Evolutionary conservation across 2,797 vertebrate species (phyloP).

Genomic region (Chelmon rostratus): DNA sequence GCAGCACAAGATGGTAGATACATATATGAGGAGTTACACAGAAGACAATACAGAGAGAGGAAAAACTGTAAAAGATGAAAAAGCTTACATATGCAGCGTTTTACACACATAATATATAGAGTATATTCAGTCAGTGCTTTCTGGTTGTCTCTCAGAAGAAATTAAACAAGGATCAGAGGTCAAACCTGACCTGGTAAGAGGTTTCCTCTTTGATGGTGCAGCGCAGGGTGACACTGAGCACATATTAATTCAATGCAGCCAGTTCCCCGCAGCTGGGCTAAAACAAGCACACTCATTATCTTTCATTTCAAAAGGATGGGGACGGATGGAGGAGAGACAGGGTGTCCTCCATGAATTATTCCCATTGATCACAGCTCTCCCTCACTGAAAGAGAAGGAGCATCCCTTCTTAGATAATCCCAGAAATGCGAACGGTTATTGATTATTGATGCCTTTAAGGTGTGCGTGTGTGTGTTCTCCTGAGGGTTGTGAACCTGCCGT

Average conservation of each 20-base stretch:
- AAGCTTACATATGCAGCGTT: background rate
- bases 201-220: conserved; percentile 62
- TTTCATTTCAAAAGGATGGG: conserved; percentile 79
- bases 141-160: background rate
- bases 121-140: background rate
- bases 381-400: conserved; percentile 19
- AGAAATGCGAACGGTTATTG: conserved; percentile 26
- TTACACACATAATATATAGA: background rate
- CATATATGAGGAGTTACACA: conserved; percentile 6
- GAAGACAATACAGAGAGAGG: background rate
- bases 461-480: background rate
- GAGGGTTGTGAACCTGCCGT: background rate
- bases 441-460: conserved; percentile 22
- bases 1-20: conserved; percentile 9
- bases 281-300: conserved; percentile 85
- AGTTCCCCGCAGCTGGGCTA: conserved; percentile 78
- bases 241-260: conserved; percentile 77
- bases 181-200: conserved; percentile 27
- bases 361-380: conserved; percentile 72
- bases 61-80: conserved; percentile 1
- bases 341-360: conserved; percentile 82
- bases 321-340: conserved; percentile 62
- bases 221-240: conserved; percentile 66
- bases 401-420: conserved; percentile 22
- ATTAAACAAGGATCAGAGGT: background rate